Conservation (phyloP, 2,888 invertebrate species). For the Thecophora atra region DNA sequence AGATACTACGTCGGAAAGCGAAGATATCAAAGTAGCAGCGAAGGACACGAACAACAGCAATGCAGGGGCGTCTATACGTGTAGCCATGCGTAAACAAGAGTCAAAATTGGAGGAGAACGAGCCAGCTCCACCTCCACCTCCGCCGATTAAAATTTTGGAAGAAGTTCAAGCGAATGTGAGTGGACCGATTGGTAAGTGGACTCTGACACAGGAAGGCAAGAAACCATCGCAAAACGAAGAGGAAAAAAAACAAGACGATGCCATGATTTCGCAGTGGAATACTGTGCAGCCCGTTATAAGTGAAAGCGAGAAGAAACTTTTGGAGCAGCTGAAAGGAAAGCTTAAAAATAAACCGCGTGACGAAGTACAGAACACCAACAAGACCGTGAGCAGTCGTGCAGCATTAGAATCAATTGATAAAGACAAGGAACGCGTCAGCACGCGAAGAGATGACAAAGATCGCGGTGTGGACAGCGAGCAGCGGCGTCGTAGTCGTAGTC, state of each 20-base stretch:
- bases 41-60: conserved; percentile 60
- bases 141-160: conserved; percentile 38
- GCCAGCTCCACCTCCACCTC: conserved; percentile 61
- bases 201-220: conserved; percentile 66
- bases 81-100: conserved; percentile 71
- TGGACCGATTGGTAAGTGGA: conserved; percentile 61
- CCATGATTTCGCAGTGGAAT: conserved; percentile 70
- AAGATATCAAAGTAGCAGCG: conserved; percentile 47
- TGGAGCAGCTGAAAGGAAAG: conserved; percentile 67
- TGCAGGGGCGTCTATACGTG: conserved; percentile 72
- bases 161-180: conserved; percentile 59
- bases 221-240: conserved; percentile 48
- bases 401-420: conserved; percentile 55
- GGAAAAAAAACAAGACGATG: conserved; percentile 67
- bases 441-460: conserved; percentile 19
- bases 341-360: conserved; percentile 59
- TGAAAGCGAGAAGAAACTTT: conserved; percentile 70
- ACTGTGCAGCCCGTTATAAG: conserved; percentile 69
- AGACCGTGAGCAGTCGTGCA: conserved; percentile 44
- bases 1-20: conserved; percentile 53
- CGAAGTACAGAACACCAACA: conserved; percentile 46
- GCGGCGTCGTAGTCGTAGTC: conserved; percentile 42
- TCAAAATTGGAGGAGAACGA: conserved; percentile 66
- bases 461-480: conserved; percentile 34
- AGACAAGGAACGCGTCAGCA: conserved; percentile 37